A percentile compares a stretch with the other conserved stretches of the same genome.
Evolutionary conservation across 1,140 invertebrate genomes (phyloP).

Genomic region (Camponotus pennsylvanicus): DNA sequence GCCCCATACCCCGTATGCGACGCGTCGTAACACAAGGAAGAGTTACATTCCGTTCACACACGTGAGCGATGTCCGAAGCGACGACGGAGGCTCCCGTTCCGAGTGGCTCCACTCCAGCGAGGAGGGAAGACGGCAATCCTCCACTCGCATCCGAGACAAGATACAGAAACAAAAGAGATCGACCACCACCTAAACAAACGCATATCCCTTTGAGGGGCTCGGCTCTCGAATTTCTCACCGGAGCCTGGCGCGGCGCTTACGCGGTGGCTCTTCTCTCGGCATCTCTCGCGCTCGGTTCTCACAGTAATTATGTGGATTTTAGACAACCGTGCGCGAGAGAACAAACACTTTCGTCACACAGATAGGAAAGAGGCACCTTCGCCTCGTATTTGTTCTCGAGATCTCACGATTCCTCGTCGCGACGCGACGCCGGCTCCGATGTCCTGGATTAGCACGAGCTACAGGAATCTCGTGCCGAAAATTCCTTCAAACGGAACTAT

Average conservation of each 20-base stretch:
- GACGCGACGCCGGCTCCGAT: slow-evolving; percentile 9
- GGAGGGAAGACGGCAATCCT: slow-evolving; percentile 46
- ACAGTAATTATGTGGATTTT: slow-evolving; percentile 75
- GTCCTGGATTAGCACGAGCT: slow-evolving; percentile 59
- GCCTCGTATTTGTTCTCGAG: slow-evolving; percentile 56
- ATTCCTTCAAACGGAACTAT: slow-evolving; percentile 17
- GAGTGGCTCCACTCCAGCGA: slow-evolving; percentile 35
- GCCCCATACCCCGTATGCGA: neutral
- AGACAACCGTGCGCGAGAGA: slow-evolving; percentile 53
- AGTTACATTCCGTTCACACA: slow-evolving; percentile 47
- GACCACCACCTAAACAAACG: slow-evolving; percentile 69
- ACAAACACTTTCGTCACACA: slow-evolving; percentile 52
- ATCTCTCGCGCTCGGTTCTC: slow-evolving; percentile 58
- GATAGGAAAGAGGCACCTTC: slow-evolving; percentile 47
- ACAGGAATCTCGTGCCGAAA: slow-evolving; percentile 54
- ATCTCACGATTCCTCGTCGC: slow-evolving; percentile 31
- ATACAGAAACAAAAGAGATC: slow-evolving; percentile 75
- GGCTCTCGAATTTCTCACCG: slow-evolving; percentile 54
- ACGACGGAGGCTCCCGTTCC: slow-evolving; percentile 34
- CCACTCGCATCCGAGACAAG: slow-evolving; percentile 55
- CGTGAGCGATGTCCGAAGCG: neutral
- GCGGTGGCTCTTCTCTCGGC: slow-evolving; percentile 33
- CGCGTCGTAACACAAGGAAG: slow-evolving; percentile 25
- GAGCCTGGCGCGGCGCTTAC: slow-evolving; percentile 61
- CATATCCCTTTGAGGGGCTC: slow-evolving; percentile 38